Evolutionary conservation across 2,797 vertebrate species (phyloP), one percentile per base, ranked within the genome.

Genomic region (Xyrichtys novacula): DNA sequence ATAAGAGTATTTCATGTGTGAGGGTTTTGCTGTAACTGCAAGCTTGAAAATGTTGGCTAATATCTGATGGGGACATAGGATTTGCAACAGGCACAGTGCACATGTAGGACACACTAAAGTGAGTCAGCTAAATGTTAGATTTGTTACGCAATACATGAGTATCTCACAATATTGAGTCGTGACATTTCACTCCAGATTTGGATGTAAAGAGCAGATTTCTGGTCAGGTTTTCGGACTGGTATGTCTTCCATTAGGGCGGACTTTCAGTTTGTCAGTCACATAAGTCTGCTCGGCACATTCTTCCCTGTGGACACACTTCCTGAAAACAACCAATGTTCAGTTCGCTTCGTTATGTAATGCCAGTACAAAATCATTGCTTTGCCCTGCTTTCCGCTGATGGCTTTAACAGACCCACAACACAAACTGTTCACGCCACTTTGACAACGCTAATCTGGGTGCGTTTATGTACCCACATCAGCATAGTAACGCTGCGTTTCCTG

Each of bases 261-360:
- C 47, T 66, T 71, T 26, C 12, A 39, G 40, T 60, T 36, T 14
- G 65, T 71, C 71, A 65, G 65, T 52, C 40, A 8, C 59, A 61
- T 65, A 85, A 71, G 66, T 67, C 67, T 73, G 65, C n/a, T 75
- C 70, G 58, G 63, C 63, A 78, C 85, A 85, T 84, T 88, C 75
- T 71, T 80, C 43, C 52, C 39, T 5, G 63, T 57, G 60, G 69
- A 83, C 75, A 86, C 83, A 80, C 63, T 89, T 85, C 76, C 81
- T 65, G 71, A 89, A 88, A 88, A 85, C 64, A 88, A 72, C 52
- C 79, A 38, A 80, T 83, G 76, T 85, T 75, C 50, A 39, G 67
- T 50, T 55, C 5, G 44, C 44, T 46, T n/a, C 20, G 62, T 92
- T 92, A 87, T 89, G 79, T 81, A 91, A 91, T 80, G 62, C 46